Evolutionary conservation across 1,140 invertebrate species (phyloP), one percentile per base, ranked within the genome.

Genomic region (Caenorhabditis briggsae): DNA sequence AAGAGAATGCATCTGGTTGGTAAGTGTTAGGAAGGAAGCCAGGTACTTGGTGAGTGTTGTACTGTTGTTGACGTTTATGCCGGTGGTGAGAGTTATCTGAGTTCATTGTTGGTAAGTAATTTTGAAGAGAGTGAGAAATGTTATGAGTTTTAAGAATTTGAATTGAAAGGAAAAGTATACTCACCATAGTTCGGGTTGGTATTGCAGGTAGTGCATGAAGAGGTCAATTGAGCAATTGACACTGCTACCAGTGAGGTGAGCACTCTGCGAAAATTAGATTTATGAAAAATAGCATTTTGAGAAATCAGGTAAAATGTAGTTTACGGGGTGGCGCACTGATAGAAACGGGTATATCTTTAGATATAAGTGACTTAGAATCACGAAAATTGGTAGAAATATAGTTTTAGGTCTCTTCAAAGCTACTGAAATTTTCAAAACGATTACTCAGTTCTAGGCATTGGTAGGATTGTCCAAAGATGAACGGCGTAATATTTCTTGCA

Each of bases 21-120:
- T 78, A 78, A 78, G 46, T 78, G 70, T 78, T 78, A 78, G 70
- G 70, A n/a, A 78, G 70, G 23, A 78, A 78, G 33, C 70, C 70
- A 18, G 70, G 70, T 7, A 78, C 20, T 50, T 78, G 70, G 70
- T 78, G 70, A 78, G 43, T 20, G 12, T 50, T 50, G 70, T 53
- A 78, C 12, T 9, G 5, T 25, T 16, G 9, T 46, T 78, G 70
- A 23, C 70, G 70, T 78, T 50, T 78, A 18, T 50, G n/a, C 50
- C 70, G 23, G 18, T 78, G 70, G 70, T 78, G 70, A 78, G 70
- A 50, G 46, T 78, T 78, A 78, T 78, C 70, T 78, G 70, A 50
- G 70, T 78, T 78, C 6, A 25, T 50, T 48, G 46, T 23, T 78
- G 33, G 33, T 65, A 20, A 65, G 12, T 78, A 78, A 33, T 33